Evolutionary conservation across 2,888 invertebrate species (phyloP).

Genomic region (Patella ulyssiponensis): DNA sequence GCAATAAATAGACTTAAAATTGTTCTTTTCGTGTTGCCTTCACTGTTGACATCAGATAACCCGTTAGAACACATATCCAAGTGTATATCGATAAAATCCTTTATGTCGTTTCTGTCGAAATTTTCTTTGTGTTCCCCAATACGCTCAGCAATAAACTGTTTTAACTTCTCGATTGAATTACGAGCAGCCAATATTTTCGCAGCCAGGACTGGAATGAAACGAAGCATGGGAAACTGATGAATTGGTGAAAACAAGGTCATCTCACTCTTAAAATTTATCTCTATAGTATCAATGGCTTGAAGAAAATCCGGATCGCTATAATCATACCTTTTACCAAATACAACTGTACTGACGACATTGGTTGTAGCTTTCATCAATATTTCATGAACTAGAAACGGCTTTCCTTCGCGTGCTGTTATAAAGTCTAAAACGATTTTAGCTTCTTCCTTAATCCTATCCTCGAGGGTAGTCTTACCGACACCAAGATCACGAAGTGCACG

Average conservation of each 20-base stretch:
- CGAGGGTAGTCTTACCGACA: slow-evolving; percentile 11
- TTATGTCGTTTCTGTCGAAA: slow-evolving; percentile 25
- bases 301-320: slow-evolving; percentile 13
- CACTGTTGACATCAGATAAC: not conserved
- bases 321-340: slow-evolving; percentile 19
- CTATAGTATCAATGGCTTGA: not conserved
- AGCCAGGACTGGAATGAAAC: slow-evolving; percentile 3
- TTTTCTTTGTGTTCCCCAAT: slow-evolving; percentile 35
- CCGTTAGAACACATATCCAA: slow-evolving; percentile 19
- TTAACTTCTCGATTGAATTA: not conserved
- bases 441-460: slow-evolving; percentile 17
- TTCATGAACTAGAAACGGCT: not conserved
- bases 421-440: not conserved
- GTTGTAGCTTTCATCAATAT: not conserved
- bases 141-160: not conserved
- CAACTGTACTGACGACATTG: slow-evolving; percentile 4
- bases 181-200: not conserved
- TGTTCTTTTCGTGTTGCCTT: slow-evolving; percentile 25
- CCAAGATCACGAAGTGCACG: slow-evolving; percentile 14
- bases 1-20: slow-evolving; percentile 43
- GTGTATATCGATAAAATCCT: slow-evolving; percentile 44
- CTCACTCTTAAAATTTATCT: not conserved
- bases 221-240: slow-evolving; percentile 6
- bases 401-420: not conserved
- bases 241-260: not conserved